A percentile compares a stretch with the other conserved stretches of the same genome.
Evolutionary conservation across 2,797 vertebrate genomes (phyloP).

Genomic region (Hafferia zeledoni): DNA sequence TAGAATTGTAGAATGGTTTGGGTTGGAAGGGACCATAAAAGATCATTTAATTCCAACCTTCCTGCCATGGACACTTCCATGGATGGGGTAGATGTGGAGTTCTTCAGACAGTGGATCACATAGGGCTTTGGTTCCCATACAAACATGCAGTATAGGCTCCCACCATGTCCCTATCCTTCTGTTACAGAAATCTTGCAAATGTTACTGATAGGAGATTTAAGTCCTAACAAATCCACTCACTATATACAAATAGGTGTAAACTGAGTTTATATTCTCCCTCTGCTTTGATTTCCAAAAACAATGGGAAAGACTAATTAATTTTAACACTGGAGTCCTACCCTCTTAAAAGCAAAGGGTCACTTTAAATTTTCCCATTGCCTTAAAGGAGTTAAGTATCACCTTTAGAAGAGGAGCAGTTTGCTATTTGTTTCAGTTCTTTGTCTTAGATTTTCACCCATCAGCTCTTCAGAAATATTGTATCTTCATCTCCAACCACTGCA

Average conservation of each 20-base stretch:
- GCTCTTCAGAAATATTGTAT: not conserved
- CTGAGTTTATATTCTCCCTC: not conserved
- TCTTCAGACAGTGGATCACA: not conserved
- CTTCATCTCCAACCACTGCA: not conserved
- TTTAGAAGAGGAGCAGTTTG: not conserved
- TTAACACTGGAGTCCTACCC: not conserved
- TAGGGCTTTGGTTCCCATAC: not conserved
- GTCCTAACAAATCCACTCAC: not conserved
- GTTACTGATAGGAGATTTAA: not conserved
- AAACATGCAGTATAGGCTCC: not conserved
- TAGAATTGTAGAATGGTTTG: not conserved
- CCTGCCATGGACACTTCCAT: not conserved
- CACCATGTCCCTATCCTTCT: not conserved
- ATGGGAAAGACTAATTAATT: not conserved
- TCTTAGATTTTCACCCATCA: not conserved
- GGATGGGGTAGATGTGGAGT: not conserved
- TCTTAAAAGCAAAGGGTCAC: not conserved
- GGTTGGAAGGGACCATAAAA: not conserved
- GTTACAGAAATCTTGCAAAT: not conserved
- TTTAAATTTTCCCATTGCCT: not conserved
- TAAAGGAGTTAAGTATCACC: not conserved
- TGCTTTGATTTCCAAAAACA: not conserved
- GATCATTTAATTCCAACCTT: not conserved
- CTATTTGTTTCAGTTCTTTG: not conserved
- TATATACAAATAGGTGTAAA: not conserved